Evolutionary conservation across 2,888 invertebrate genomes (phyloP).

Genomic region (Aleiodes testaceus): DNA sequence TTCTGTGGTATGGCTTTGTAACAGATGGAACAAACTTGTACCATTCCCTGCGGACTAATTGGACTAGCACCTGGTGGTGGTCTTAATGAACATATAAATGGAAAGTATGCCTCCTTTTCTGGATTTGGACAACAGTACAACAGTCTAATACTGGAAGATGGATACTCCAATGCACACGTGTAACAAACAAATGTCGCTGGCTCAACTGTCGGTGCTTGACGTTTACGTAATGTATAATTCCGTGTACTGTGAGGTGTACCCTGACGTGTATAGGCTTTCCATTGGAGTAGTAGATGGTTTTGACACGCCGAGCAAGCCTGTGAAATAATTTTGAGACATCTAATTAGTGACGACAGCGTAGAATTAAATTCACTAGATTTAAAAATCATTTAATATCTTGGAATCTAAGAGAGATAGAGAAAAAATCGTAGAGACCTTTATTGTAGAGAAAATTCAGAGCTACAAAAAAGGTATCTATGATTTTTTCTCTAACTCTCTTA

Average conservation of each 20-base stretch:
- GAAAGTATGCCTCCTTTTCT: conserved; percentile 91
- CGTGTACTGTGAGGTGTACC: conserved; percentile 85
- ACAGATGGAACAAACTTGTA: conserved; percentile 90
- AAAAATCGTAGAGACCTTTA: too few species aligned
- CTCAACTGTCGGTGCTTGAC: conserved; percentile 79
- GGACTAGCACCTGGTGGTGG: conserved; percentile 90
- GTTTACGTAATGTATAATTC: conserved; percentile 86
- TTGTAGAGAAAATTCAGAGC: too few species aligned
- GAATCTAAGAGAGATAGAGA: too few species aligned
- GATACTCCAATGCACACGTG: conserved; percentile 88
- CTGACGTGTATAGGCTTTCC: conserved; percentile 84
- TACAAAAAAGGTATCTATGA: too few species aligned
- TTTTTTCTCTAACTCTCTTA: too few species aligned
- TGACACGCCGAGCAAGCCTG: conserved; percentile 90
- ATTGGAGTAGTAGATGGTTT: conserved; percentile 89
- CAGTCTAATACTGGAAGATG: conserved; percentile 85
- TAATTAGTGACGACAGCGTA: neutral
- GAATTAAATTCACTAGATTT: too few species aligned
- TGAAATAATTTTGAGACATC: conserved; percentile 59
- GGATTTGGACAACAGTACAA: conserved; percentile 89
- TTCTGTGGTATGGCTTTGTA: conserved; percentile 87
- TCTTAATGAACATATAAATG: conserved; percentile 87
- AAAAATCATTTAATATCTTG: too few species aligned
- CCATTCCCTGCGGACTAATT: conserved; percentile 91
- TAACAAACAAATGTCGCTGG: conserved; percentile 89